phyloP scores from a whole-genome alignment of 2,113 vertebrate genomes.

The Plestiodon gilberti region DNA sequence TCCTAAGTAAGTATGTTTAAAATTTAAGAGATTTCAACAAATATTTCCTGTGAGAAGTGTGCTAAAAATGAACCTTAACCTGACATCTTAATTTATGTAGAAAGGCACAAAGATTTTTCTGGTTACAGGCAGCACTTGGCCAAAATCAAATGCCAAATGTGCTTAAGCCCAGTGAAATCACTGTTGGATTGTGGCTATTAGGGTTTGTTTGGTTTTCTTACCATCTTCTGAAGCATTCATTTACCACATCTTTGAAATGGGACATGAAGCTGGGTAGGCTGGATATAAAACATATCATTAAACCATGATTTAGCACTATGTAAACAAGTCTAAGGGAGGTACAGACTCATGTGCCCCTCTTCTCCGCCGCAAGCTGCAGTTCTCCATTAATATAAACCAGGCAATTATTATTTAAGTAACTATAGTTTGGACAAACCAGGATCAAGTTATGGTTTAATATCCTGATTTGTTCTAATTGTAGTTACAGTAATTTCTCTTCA shows the following conservation, averaged over 20 bases:
- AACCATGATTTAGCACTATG: too few species aligned
- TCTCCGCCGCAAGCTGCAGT: too few species aligned
- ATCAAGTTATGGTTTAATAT: too few species aligned
- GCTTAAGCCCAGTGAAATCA: neutral
- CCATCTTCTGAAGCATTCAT: neutral
- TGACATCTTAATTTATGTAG: neutral
- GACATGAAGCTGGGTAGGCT: neutral
- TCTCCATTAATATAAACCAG: too few species aligned
- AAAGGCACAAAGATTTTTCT: neutral
- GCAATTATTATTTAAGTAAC: too few species aligned
- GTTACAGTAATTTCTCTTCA: too few species aligned
- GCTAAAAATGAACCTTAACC: neutral
- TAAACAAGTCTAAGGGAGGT: too few species aligned
- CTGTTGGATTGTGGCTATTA: neutral
- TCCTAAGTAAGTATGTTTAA: constrained; percentile 72
- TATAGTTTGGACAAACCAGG: too few species aligned
- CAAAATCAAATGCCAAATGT: neutral
- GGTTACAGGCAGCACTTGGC: neutral
- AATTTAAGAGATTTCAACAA: neutral
- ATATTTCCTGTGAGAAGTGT: neutral
- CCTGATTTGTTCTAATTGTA: too few species aligned
- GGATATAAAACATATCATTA: too few species aligned
- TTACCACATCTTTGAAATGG: neutral
- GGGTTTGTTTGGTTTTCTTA: neutral
- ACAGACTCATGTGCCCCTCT: too few species aligned